phyloP scores from a whole-genome alignment of 2,113 vertebrate genomes.

The Prionailurus bengalensis region DNA sequence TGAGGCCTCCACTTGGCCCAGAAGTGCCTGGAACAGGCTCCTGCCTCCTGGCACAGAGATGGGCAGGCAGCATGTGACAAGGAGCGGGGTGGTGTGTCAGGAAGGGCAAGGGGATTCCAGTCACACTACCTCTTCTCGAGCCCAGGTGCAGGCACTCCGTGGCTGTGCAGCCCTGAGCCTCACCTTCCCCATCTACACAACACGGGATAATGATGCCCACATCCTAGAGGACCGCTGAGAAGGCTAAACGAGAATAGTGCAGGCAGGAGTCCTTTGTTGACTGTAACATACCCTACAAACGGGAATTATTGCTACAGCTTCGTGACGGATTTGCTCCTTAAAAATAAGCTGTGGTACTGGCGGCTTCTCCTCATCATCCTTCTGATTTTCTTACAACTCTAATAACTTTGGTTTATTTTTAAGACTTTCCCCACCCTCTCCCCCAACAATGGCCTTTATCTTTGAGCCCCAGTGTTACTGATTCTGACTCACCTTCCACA shows the following conservation, averaged over 20 bases:
- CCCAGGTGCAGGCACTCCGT: neutral
- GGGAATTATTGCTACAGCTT: neutral
- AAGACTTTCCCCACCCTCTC: neutral
- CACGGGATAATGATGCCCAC: neutral
- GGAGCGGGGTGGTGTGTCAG: neutral
- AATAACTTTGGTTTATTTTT: neutral
- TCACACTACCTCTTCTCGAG: neutral
- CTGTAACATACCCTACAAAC: neutral
- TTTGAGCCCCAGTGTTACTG: neutral
- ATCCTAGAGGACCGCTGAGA: neutral
- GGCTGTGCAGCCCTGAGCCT: neutral
- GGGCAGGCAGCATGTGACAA: neutral
- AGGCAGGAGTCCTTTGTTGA: neutral
- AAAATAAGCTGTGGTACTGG: neutral
- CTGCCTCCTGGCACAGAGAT: neutral
- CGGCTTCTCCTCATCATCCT: neutral
- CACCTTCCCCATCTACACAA: neutral
- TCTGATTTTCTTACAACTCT: neutral
- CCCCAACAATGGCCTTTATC: neutral
- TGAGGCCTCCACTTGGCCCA: neutral
- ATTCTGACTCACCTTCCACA: slow-evolving; percentile 65
- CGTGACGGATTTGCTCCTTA: neutral
- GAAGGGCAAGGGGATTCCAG: neutral
- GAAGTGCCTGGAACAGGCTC: neutral
- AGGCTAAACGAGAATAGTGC: neutral